Base-by-base conservation (phyloP, 2,888 invertebrate species). In the Anaspis maculata region DNA sequence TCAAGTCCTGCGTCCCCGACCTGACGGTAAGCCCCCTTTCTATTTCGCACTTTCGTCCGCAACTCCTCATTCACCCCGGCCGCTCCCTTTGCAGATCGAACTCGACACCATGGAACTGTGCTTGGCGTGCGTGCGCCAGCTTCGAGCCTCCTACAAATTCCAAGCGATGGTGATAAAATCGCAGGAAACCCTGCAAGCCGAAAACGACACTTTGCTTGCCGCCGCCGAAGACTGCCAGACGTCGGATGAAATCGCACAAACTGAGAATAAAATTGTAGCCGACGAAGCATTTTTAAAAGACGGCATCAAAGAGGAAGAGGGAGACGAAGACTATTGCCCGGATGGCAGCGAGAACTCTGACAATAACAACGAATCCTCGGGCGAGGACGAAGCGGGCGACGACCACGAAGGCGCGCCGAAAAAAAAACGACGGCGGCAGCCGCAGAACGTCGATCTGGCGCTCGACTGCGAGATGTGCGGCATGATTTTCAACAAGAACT, bases 391-490 rank as follows among this genome's bases (percentile, higher is more conserved):
- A n/a, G n/a, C n/a, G n/a, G n/a, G n/a, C n/a, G n/a, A n/a, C n/a
- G n/a, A n/a, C n/a, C n/a, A n/a, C n/a, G n/a, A n/a, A n/a, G n/a
- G n/a, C n/a, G n/a, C n/a, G n/a, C n/a, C n/a, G n/a, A n/a, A n/a
- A n/a, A n/a, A n/a, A n/a, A n/a, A n/a, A n/a, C n/a, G n/a, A n/a
- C 19, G 5, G 19, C 19, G 19, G 9, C 5, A 19, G 19, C 5
- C 19, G 9, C 6, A 9, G 19, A 9, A 19, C 9, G 19, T 19
- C 9, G 5, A 9, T 19, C 9, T 19, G 6, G n/a, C n/a, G n/a
- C n/a, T n/a, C n/a, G n/a, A n/a, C n/a, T 58, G 58, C 28, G 45
- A 50, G 15, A 29, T 44, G 10, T 58, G 60, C 37, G 45, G 42
- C 3, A 31, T 34, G 26, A 35, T 30, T 7, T 57, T 51, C 32